Percentiles rank a stretch among this genome's conserved stretches.
phyloP scores from a whole-genome alignment of 2,888 invertebrate species.

The Cosmia pyralina region DNA sequence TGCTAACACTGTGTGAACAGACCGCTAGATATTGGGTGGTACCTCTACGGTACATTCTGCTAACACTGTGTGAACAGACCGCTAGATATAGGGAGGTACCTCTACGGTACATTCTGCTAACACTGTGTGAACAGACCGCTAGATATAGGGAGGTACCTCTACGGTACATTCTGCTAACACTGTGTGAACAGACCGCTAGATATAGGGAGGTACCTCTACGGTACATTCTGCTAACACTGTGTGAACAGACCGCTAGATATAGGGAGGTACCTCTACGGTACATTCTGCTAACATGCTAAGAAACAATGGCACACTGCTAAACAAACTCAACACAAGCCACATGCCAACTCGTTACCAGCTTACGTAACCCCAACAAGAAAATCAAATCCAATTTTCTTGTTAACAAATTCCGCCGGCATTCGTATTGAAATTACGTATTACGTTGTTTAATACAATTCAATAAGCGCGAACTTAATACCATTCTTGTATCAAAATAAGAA shows the following conservation, averaged over 20 bases:
- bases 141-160: too few species aligned
- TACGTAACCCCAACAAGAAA: slow-evolving; percentile 46
- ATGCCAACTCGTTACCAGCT: slow-evolving; percentile 30
- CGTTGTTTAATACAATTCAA: slow-evolving; percentile 61
- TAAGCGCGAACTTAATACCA: slow-evolving; percentile 51
- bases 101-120: too few species aligned
- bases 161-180: too few species aligned
- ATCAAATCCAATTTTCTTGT: slow-evolving; percentile 57
- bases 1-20: too few species aligned
- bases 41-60: too few species aligned
- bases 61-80: too few species aligned
- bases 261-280: not conserved
- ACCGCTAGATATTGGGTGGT: too few species aligned
- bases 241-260: not conserved
- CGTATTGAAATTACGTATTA: slow-evolving; percentile 58
- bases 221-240: too few species aligned
- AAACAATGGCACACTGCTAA: not conserved
- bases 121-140: too few species aligned
- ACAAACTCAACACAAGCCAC: slow-evolving; percentile 1
- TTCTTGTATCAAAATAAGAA: not conserved
- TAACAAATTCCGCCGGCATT: slow-evolving; percentile 54
- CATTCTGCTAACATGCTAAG: not conserved
- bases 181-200: not conserved
- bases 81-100: too few species aligned
- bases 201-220: not conserved